Conservation (phyloP, 2,888 invertebrate species). For the Miltochrista miniata region DNA sequence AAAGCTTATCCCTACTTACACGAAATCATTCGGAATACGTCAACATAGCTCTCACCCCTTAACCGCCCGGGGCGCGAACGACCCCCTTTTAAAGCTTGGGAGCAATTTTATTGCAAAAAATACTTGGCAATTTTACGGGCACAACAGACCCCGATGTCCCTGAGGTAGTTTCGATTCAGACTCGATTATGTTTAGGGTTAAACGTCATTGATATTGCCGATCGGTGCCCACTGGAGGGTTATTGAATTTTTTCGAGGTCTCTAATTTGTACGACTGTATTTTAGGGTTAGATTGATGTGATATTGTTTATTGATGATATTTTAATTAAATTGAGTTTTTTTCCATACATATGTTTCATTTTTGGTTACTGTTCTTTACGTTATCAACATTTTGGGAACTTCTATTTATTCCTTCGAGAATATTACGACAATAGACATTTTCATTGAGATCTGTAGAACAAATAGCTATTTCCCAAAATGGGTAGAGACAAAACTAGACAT, state of each 20-base stretch:
- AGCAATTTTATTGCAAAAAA: constrained; percentile 73
- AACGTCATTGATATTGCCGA: constrained; percentile 82
- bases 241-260: constrained; percentile 68
- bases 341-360: constrained; percentile 10
- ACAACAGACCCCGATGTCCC: constrained; percentile 74
- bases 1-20: constrained; percentile 53
- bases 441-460: no score
- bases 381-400: constrained; percentile 5
- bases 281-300: constrained; percentile 57
- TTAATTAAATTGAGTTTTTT: constrained; percentile 58
- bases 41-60: constrained; percentile 55
- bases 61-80: constrained; percentile 58
- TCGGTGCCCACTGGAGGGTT: constrained; percentile 72
- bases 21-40: constrained; percentile 53
- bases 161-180: constrained; percentile 80
- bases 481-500: no score
- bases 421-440: no score
- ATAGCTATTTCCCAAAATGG: no score
- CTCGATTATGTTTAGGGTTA: constrained; percentile 83
- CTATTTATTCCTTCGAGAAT: no score
- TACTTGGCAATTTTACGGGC: constrained; percentile 76
- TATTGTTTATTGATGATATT: constrained; percentile 45
- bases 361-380: constrained; percentile 12
- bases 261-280: constrained; percentile 75
- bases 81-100: constrained; percentile 71